These are phyloP conservation scores for Temnothorax rugatulus DNA, from an alignment of 2,888 invertebrate genomes.

Conservation along the genomic window DNA sequence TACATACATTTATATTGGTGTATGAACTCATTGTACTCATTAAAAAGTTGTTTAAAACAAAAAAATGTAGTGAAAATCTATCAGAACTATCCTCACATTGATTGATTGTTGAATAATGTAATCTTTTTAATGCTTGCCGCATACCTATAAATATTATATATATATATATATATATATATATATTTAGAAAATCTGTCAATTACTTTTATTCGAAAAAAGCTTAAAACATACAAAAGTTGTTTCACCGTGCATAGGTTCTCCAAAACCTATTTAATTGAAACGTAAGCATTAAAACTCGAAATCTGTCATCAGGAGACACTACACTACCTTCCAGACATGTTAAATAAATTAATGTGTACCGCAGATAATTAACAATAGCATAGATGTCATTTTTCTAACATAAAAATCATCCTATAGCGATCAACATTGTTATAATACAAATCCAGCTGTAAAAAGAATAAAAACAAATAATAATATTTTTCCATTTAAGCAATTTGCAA, in stretches of 20 bases:
- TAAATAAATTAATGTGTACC: not conserved
- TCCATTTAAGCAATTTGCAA: not conserved
- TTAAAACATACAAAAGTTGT: conserved; percentile 3
- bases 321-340: not conserved
- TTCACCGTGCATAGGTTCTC: not conserved
- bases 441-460: not conserved
- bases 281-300: not conserved
- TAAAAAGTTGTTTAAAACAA: conserved; percentile 23
- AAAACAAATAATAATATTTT: conserved; percentile 9
- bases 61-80: conserved; percentile 1
- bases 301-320: not conserved
- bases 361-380: not conserved
- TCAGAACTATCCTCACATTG: not conserved
- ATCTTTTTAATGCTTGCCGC: not conserved
- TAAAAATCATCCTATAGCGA: not conserved
- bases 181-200: not conserved
- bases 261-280: not conserved
- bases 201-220: not conserved
- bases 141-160: conserved; percentile 12
- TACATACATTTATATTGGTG: not conserved
- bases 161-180: not conserved
- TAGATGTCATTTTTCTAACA: not conserved
- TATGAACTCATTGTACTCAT: not conserved
- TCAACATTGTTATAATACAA: conserved; percentile 17
- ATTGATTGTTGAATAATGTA: conserved; percentile 21